Base-by-base conservation (phyloP, 2,797 vertebrate species). In the Molossus alvarezi region DNA sequence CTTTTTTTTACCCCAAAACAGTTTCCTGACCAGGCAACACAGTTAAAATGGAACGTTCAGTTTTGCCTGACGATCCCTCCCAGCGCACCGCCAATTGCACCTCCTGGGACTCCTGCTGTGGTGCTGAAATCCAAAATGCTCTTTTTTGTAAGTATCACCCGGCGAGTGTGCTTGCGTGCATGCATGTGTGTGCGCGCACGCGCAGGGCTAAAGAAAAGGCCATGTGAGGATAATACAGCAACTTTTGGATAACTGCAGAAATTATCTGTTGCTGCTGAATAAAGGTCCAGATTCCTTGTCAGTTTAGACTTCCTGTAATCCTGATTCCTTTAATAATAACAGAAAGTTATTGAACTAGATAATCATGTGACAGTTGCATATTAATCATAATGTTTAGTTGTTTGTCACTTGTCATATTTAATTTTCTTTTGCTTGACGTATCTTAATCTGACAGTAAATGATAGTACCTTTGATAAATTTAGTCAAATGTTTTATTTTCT, bases 121-220 rank as follows among this genome's bases (percentile, higher is more conserved):
- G 99, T 99, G 97, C 99, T 99, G 94, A 99, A 99, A 98, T 99
- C 99, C 96, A 99, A 99, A 99, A 99, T 99, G 99, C 99, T 99
- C 86, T 99, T 99, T 98, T 99, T 99, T 94, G 99, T 99, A 99
- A 99, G 99, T 99, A 98, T 67, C 80, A 72, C 57, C 73, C 5
- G 1, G 37, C 15, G 23, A 58, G 15, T 67, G 45, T 60, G 23
- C 72, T 14, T 51, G 48, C 11, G 48, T 51, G 48, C 11, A 5
- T 51, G 48, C 33, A 3, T 33, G 33, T 57, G 27, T 33, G 27
- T 65, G 25, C 57, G 23, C 73, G 41, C 67, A 17, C 72, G 18
- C 33, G 17, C 9, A 41, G 75, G 87, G 76, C 58, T 64, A 48
- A 64, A 69, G 86, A 48, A 84, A 91, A 83, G 83, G 76, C 37